phyloP scores from a whole-genome alignment of 2,113 vertebrate genomes.

The Poeciliopsis prolifica region DNA sequence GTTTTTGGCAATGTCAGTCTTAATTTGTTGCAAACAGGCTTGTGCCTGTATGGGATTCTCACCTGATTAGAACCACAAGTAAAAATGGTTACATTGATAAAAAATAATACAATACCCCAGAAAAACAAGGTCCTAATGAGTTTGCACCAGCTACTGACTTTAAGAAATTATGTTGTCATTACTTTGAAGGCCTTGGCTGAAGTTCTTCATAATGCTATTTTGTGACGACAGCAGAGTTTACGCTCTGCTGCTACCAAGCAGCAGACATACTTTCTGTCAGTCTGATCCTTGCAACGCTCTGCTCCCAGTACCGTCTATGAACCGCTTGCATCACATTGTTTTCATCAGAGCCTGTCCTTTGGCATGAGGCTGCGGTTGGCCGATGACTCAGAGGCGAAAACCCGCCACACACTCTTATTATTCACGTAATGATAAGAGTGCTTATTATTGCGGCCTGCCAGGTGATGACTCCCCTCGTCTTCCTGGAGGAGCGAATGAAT shows the following conservation, averaged over 20 bases:
- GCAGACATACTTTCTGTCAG: constrained; percentile 38
- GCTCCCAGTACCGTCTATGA: constrained; percentile 40
- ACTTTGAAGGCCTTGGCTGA: constrained; percentile 2
- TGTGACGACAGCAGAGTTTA: constrained; percentile 28
- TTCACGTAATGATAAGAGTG: not conserved
- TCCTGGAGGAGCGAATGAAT: constrained; percentile 68
- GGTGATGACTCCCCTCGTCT: constrained; percentile 64
- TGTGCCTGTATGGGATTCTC: no score
- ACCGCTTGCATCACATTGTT: constrained; percentile 70
- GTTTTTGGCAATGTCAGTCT: not conserved
- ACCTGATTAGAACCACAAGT: no score
- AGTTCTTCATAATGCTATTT: constrained; percentile 11
- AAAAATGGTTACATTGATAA: not conserved
- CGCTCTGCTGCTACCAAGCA: constrained; percentile 49
- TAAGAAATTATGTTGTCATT: constrained; percentile 6
- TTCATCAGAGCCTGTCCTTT: constrained; percentile 57
- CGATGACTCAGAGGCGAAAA: constrained; percentile 59
- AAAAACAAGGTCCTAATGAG: not conserved
- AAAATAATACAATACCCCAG: not conserved
- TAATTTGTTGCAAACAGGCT: not conserved
- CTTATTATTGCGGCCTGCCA: constrained; percentile 44
- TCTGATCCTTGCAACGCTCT: constrained; percentile 39
- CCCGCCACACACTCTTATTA: constrained; percentile 36
- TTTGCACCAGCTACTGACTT: not conserved
- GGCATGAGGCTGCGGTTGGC: constrained; percentile 35